phyloP scores from a whole-genome alignment of 2,888 invertebrate species.

The Hydraecia micacea region DNA sequence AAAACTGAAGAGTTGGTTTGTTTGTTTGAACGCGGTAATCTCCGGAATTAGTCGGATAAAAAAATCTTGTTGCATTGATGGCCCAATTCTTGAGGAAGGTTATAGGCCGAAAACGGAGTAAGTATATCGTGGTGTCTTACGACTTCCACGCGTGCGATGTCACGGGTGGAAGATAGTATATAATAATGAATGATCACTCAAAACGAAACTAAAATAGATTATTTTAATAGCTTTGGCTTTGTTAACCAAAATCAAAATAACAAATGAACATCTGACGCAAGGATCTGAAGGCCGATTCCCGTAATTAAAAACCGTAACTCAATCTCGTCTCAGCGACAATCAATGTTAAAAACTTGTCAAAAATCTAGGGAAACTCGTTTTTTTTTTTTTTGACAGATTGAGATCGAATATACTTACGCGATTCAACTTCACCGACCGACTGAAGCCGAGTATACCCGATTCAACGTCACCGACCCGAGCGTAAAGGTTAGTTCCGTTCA shows the following conservation, averaged over 20 bases:
- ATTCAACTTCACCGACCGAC: no score
- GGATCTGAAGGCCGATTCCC: not conserved
- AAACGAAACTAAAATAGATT: not conserved
- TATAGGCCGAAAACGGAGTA: not conserved
- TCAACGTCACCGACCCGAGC: no score
- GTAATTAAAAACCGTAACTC: no score
- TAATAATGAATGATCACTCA: no score
- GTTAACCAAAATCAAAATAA: not conserved
- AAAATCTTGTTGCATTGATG: not conserved
- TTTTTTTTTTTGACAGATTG: no score
- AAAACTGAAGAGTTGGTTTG: not conserved
- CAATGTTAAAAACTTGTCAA: no score
- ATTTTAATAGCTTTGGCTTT: not conserved
- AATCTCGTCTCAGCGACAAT: no score
- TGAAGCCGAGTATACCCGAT: no score
- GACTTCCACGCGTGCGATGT: not conserved
- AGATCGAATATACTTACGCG: no score
- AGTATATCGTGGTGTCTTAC: not conserved
- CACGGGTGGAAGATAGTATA: not conserved
- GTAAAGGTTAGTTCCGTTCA: no score
- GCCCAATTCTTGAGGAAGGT: not conserved
- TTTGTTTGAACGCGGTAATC: not conserved
- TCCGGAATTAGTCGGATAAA: not conserved
- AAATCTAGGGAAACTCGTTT: no score
- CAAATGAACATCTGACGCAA: not conserved